Base-by-base conservation (phyloP, 1,140 invertebrate genomes). In the Cyclargus thomasi region DNA sequence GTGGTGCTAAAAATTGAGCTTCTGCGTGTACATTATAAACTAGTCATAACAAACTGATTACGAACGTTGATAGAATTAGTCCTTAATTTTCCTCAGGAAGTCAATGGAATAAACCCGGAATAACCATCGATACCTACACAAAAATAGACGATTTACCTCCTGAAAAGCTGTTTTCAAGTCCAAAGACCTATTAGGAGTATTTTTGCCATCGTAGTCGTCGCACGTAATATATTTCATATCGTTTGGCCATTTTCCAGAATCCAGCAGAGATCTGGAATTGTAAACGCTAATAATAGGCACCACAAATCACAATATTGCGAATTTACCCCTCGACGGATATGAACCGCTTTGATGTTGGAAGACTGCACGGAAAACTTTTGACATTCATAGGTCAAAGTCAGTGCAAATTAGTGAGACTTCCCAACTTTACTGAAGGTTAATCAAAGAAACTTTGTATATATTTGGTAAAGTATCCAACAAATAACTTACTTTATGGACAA, bases 171-270 rank as follows among this genome's bases (percentile, higher is more conserved):
- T 74, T 77, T 90, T 90, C 20, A 94, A 91, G 78, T 95, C 92
- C 75, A 95, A 88, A 77, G 90, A 92, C 53, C 94, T 91, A 63
- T 86, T 88, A 2, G 95, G 94, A 22, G 93, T 93, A 82, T 94
- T 95, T 66, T 94, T 94, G 14, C 93, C 94, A 76, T 94, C 93
- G 78, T 95, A 96, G 17, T 95, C 93, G 74, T 96, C 94, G 76
- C 95, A 97, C 39, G 92, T 93, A 47, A 95, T 93, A 79, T 95
- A 95, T 79, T 92, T 92, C 76, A 94, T 93, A 73, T 94, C 92
- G 69, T 91, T 91, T 64, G 93, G 93, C 95, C 95, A 96, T 67
- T 92, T 92, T 20, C 93, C 94, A 65, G 92, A 91, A 67, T 94
- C 92, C 72, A 91, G 80, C 70, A 91, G 74, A 70, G 87, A 88